A percentile compares a stretch with the other conserved stretches of the same genome.
Evolutionary conservation across 2,888 invertebrate species (phyloP).

Genomic region (Apomyelois bistriatella): DNA sequence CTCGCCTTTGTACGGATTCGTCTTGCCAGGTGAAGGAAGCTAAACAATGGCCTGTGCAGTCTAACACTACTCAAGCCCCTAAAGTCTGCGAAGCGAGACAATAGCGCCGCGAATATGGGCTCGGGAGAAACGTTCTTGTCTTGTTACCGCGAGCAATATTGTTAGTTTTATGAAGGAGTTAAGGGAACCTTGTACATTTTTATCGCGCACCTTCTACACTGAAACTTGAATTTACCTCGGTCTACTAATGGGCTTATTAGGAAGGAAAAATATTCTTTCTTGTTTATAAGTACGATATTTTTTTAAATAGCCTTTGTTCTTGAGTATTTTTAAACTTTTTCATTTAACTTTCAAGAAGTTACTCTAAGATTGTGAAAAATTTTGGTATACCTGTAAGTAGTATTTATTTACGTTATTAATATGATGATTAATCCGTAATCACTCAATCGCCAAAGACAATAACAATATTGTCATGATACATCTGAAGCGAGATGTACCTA

Average conservation of each 20-base stretch:
- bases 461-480: not conserved
- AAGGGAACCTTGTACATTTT: conserved; percentile 60
- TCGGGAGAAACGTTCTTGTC: conserved; percentile 67
- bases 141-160: conserved; percentile 74
- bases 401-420: not conserved
- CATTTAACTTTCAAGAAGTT: conserved; percentile 1
- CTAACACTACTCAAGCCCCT: conserved; percentile 65
- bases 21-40: conserved; percentile 74
- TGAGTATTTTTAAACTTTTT: conserved; percentile 7
- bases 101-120: conserved; percentile 68
- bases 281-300: conserved; percentile 7
- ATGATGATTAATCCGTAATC: not conserved
- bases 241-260: conserved; percentile 21
- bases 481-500: not conserved
- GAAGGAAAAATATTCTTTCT: conserved; percentile 14
- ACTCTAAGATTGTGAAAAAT: not conserved
- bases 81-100: conserved; percentile 72
- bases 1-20: conserved; percentile 68
- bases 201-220: conserved; percentile 22
- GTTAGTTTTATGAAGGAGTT: conserved; percentile 74
- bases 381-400: not conserved
- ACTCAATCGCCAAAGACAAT: not conserved
- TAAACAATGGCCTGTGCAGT: conserved; percentile 70
- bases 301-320: not conserved
- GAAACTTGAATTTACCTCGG: conserved; percentile 21